Evolutionary conservation across 35 echinoderm and acorn worm genomes (phyloP).

Genomic region (Holothuria glaberrima): DNA sequence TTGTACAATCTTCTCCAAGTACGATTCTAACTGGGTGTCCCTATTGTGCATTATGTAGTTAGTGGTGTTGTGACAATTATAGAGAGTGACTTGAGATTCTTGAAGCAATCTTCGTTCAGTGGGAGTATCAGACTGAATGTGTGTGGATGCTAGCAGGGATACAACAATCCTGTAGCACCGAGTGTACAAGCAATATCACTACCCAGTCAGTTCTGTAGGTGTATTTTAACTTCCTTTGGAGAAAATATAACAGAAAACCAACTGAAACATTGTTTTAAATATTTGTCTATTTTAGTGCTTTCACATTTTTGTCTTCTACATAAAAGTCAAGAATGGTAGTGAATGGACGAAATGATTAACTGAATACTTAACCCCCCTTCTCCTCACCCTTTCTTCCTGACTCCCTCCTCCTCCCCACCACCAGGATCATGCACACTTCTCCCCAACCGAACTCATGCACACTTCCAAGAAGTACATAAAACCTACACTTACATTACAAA

Average conservation of each 20-base stretch:
- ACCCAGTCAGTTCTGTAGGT: not conserved
- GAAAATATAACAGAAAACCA: conserved; percentile 43
- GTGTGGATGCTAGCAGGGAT: not conserved
- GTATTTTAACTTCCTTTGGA: conserved; percentile 36
- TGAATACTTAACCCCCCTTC: too few species aligned
- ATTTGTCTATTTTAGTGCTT: too few species aligned
- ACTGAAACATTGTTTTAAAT: not conserved
- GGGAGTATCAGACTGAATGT: not conserved
- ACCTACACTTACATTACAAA: too few species aligned
- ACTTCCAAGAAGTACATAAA: too few species aligned
- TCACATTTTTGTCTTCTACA: too few species aligned
- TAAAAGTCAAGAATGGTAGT: too few species aligned
- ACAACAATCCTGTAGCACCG: not conserved
- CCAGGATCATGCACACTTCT: too few species aligned
- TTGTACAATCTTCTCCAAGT: conserved; percentile 12
- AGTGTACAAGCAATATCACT: conserved; percentile 45
- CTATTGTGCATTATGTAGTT: conserved; percentile 26
- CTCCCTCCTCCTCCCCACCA: too few species aligned
- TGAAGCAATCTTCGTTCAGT: not conserved
- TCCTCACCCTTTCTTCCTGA: too few species aligned
- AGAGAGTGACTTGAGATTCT: conserved; percentile 11
- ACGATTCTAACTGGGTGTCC: conserved; percentile 4
- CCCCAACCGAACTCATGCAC: too few species aligned
- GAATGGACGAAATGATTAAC: too few species aligned
- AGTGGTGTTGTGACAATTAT: conserved; percentile 35